Percentiles rank a stretch among this genome's conserved stretches.
Evolutionary conservation across 35 echinoderm and acorn worm genomes (phyloP).

Genomic region (Eucidaris tribuloides): DNA sequence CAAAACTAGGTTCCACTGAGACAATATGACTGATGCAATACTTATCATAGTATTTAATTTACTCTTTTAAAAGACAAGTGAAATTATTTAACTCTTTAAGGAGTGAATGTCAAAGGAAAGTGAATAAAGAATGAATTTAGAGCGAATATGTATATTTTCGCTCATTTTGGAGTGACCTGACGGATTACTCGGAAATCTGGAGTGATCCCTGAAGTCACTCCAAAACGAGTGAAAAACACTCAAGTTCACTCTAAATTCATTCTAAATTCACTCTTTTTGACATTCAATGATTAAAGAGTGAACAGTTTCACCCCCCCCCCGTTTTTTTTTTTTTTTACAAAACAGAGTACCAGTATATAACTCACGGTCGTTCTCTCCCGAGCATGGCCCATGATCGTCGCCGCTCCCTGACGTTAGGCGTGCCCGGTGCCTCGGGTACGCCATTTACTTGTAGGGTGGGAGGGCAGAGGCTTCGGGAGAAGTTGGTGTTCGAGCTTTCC

Average conservation of each 20-base stretch:
- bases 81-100: too few species aligned
- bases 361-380: background rate
- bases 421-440: background rate
- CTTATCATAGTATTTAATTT: too few species aligned
- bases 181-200: too few species aligned
- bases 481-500: slow-evolving; percentile 5
- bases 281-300: background rate
- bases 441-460: background rate
- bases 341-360: background rate
- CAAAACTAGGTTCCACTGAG: too few species aligned
- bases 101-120: too few species aligned
- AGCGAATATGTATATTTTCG: too few species aligned
- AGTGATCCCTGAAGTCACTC: too few species aligned
- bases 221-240: background rate
- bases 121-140: too few species aligned
- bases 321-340: background rate
- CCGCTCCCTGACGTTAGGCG: background rate
- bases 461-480: background rate
- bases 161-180: too few species aligned
- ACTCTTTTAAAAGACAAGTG: too few species aligned
- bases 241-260: background rate
- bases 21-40: too few species aligned
- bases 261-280: background rate
- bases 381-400: background rate
- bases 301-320: background rate